Conservation (phyloP, 2,888 invertebrate species). For the Agrotis exclamationis region DNA sequence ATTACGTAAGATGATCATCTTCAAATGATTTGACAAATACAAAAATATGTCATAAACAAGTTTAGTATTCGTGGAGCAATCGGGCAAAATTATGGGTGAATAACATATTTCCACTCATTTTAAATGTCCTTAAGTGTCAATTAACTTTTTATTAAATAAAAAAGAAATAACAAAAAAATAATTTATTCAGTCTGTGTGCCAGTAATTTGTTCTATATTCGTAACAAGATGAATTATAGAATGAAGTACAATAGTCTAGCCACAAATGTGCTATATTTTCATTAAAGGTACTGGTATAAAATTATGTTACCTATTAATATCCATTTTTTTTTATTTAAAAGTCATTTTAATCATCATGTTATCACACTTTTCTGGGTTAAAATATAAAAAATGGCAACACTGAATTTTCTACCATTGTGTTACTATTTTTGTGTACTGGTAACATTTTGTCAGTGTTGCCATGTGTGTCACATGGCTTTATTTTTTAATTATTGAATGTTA, state of each 20-base stretch:
- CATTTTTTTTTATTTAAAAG: conserved; percentile 31
- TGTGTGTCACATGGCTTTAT: conserved; percentile 26
- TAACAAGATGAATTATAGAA: conserved; percentile 26
- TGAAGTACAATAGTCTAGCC: conserved; percentile 53
- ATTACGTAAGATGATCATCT: no score
- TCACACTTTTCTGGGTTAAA: conserved; percentile 20
- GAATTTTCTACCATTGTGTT: conserved; percentile 23
- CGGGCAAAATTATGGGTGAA: not conserved
- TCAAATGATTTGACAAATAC: no score
- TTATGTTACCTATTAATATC: conserved; percentile 39
- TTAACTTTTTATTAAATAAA: conserved; percentile 18
- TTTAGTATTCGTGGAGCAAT: no score
- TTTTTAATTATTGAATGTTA: conserved; percentile 33
- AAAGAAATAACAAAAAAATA: conserved; percentile 12
- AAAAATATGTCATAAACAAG: no score
- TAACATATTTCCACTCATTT: conserved; percentile 5
- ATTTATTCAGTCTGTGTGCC: conserved; percentile 20
- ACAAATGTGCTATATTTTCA: conserved; percentile 60
- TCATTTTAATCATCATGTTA: conserved; percentile 28
- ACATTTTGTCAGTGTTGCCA: conserved; percentile 41
- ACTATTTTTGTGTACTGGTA: conserved; percentile 34
- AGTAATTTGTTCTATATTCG: conserved; percentile 30
- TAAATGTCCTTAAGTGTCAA: conserved; percentile 33
- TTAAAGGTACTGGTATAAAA: conserved; percentile 58
- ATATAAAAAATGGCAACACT: conserved; percentile 37